These are phyloP conservation scores for Delichon dasypus DNA, from an alignment of 2,797 vertebrate genomes.

Conservation along the genomic window DNA sequence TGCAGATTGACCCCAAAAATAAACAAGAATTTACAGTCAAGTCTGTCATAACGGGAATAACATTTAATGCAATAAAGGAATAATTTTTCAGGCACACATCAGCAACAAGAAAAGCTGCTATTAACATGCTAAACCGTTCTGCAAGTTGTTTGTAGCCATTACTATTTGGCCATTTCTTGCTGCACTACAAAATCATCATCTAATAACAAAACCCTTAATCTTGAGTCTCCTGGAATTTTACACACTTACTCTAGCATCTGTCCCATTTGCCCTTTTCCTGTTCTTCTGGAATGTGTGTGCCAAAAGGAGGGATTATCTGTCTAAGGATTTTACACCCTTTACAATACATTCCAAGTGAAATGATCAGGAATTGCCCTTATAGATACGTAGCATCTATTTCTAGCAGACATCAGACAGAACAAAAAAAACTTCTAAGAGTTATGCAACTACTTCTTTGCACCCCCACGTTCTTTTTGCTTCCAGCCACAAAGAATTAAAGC, in stretches of 20 bases:
- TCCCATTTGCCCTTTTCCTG: not conserved
- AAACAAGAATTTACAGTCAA: not conserved
- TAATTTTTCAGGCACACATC: not conserved
- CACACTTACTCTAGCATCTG: not conserved
- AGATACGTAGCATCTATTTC: not conserved
- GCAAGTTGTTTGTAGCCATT: not conserved
- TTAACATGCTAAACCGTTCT: not conserved
- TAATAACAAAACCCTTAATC: not conserved
- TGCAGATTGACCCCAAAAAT: not conserved
- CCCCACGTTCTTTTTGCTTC: not conserved
- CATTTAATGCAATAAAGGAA: not conserved
- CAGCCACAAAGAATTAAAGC: not conserved
- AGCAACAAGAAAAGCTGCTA: not conserved
- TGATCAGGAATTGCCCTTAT: not conserved
- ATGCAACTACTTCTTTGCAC: not conserved
- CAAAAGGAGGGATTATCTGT: not conserved
- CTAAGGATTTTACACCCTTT: not conserved
- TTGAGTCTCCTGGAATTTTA: not conserved
- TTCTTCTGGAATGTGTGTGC: not conserved
- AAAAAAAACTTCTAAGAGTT: not conserved
- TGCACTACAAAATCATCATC: not conserved
- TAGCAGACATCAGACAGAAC: not conserved
- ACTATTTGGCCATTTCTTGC: not conserved
- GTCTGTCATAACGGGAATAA: not conserved
- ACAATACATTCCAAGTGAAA: not conserved